Base-by-base conservation (phyloP, 2,888 invertebrate genomes). In the Sepiola atlantica region DNA sequence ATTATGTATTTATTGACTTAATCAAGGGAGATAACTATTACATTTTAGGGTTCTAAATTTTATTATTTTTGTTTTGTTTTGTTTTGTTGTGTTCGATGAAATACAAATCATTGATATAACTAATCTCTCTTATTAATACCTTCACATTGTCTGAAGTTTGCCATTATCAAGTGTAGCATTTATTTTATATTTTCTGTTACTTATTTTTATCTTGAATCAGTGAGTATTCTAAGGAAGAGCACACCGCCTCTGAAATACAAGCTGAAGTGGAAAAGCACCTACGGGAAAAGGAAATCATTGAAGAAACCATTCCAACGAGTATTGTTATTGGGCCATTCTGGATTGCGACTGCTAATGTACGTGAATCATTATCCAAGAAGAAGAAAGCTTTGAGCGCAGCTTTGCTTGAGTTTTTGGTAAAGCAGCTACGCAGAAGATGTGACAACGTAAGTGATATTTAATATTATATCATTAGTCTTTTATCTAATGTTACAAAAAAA, bases 311-410 rank as follows among this genome's bases (percentile, higher is more conserved):
- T 94, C 99, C 99, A 0, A 97, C 98, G 55, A 97, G 97, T 94
- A 98, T 99, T 95, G 97, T 98, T 92, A 98, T 99, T 94, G 99
- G 99, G 0, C 98, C 99, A 0, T 99, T 98, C 97, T 96, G 96
- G 95, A 97, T 99, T 35, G 98, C 98, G 95, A 98, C 98, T 0
- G 98, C 98, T 28, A 98, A 98, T 0, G 97, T 99, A 54, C 98
- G 98, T 97, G 98, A 98, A 96, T 97, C 98, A 93, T 97, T 99
- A 91, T 98, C 98, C 6, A 98, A 98, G 54, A 99, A 99, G 97
- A 98, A 98, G 0, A 98, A 98, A 45, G 98, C 98, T 16, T 98
- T 99, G 24, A 98, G 98, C 24, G 98, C 97, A 16, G 98, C 98
- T 24, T 97, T 99, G 35, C 97, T 99, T 10, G 98, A 98, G 24